Percentiles rank a stretch among this genome's conserved stretches.
phyloP scores from a whole-genome alignment of 2,888 invertebrate genomes.

The Hydropsyche betteni region DNA sequence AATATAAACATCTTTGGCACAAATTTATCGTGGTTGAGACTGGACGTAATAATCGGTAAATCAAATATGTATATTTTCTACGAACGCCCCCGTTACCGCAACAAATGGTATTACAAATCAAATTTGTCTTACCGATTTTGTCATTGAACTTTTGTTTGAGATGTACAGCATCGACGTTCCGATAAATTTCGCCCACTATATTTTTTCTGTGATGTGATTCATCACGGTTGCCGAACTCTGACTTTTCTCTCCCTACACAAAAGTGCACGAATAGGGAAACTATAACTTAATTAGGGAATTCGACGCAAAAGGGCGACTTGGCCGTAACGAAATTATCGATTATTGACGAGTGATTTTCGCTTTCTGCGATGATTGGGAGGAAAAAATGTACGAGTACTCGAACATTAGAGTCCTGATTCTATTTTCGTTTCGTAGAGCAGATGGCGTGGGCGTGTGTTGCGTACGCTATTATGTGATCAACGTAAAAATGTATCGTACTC shows the following conservation, averaged over 20 bases:
- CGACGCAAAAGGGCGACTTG: conserved; percentile 17
- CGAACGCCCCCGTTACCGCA: neutral
- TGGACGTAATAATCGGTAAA: neutral
- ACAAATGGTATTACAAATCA: too few species aligned
- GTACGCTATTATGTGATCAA: conserved; percentile 21
- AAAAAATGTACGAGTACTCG: too few species aligned
- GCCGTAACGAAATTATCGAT: conserved; percentile 8
- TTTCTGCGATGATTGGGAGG: neutral
- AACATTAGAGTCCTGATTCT: neutral
- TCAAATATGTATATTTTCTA: conserved; percentile 1
- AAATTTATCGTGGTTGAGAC: neutral
- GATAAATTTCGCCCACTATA: conserved; percentile 15
- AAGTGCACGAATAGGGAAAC: conserved; percentile 34
- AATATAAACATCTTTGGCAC: neutral
- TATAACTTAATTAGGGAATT: conserved; percentile 33
- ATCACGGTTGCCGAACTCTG: conserved; percentile 12
- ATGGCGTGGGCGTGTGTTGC: conserved; percentile 24
- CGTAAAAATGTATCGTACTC: conserved; percentile 9
- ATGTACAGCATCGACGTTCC: neutral
- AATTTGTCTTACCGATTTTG: neutral
- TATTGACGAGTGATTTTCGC: conserved; percentile 22
- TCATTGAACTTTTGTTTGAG: conserved; percentile 17
- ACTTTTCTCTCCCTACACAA: conserved; percentile 7
- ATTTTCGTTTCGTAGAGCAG: conserved; percentile 9
- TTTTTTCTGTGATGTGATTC: conserved; percentile 8